Evolutionary conservation across 1,140 invertebrate genomes (phyloP).

Genomic region (Eriosoma lanigerum): DNA sequence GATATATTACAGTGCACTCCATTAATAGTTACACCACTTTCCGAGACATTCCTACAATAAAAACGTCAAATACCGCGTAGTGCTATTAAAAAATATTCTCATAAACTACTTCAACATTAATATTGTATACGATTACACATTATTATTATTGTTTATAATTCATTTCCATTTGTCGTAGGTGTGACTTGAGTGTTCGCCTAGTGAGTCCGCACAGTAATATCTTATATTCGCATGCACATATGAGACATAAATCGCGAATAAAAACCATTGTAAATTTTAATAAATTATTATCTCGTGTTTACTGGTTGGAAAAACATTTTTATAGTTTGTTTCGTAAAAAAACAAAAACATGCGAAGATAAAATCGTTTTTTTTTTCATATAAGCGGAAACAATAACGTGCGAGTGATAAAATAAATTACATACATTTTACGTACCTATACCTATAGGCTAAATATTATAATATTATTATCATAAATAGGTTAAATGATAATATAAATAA

Average conservation of each 20-base stretch:
- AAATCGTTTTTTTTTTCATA: background rate
- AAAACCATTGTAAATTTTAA: background rate
- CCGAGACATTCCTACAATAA: background rate
- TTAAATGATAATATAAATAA: too few relatives aligned
- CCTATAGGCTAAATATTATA: background rate
- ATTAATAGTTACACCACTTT: background rate
- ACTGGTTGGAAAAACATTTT: background rate
- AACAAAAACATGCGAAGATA: background rate
- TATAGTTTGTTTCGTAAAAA: background rate
- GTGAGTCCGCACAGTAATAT: background rate
- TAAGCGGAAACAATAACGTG: background rate
- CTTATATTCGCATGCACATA: background rate
- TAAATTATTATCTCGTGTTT: too few relatives aligned
- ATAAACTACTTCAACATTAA: background rate
- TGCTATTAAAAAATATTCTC: background rate
- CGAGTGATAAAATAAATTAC: background rate
- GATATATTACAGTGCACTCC: too few relatives aligned
- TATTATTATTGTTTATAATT: background rate
- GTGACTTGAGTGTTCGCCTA: constrained; percentile 2
- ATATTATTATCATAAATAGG: background rate
- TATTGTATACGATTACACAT: background rate
- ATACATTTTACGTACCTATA: background rate
- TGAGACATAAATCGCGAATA: background rate
- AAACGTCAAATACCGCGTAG: background rate
- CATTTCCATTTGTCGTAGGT: constrained; percentile 11